These are phyloP conservation scores for Drosophila simulans DNA, from an alignment of 1,140 invertebrate species.

Conservation along the genomic window DNA sequence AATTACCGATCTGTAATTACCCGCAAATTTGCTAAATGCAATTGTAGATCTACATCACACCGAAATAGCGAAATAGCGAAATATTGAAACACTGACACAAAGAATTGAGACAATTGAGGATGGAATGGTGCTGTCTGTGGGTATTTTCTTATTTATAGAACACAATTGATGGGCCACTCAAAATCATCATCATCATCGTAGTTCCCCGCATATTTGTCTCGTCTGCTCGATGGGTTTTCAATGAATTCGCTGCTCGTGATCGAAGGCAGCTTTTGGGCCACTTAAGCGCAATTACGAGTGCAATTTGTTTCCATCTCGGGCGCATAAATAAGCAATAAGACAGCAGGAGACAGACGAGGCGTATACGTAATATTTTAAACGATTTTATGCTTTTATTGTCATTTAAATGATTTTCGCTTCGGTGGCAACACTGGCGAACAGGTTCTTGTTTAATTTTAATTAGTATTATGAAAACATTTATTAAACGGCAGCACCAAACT, in stretches of 20 bases:
- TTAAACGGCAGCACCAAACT: conserved; percentile 28
- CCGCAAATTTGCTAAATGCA: conserved; percentile 46
- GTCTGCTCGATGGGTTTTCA: conserved; percentile 51
- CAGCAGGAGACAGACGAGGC: conserved; percentile 13
- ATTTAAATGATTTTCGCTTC: conserved; percentile 52
- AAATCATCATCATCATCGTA: conserved; percentile 26
- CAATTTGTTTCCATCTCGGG: conserved; percentile 78
- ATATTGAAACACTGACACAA: conserved; percentile 41
- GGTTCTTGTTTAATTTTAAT: conserved; percentile 63
- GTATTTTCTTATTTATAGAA: conserved; percentile 69
- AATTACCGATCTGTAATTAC: conserved; percentile 70
- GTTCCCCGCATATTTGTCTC: not conserved
- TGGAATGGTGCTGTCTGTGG: conserved; percentile 12
- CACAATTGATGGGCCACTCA: conserved; percentile 74
- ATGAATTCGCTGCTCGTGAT: conserved; percentile 65
- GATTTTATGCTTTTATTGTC: conserved; percentile 77
- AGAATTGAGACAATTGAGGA: conserved; percentile 65
- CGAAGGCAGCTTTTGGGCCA: conserved; percentile 57
- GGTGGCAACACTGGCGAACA: conserved; percentile 59
- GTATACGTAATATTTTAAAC: conserved; percentile 81
- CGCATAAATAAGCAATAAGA: conserved; percentile 33
- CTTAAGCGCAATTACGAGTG: conserved; percentile 76
- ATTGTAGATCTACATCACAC: conserved; percentile 8
- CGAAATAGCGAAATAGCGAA: conserved; percentile 18
- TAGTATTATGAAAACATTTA: conserved; percentile 72